These are phyloP conservation scores for Epinephelus moara DNA, from an alignment of 2,113 vertebrate genomes.

Conservation along the genomic window DNA sequence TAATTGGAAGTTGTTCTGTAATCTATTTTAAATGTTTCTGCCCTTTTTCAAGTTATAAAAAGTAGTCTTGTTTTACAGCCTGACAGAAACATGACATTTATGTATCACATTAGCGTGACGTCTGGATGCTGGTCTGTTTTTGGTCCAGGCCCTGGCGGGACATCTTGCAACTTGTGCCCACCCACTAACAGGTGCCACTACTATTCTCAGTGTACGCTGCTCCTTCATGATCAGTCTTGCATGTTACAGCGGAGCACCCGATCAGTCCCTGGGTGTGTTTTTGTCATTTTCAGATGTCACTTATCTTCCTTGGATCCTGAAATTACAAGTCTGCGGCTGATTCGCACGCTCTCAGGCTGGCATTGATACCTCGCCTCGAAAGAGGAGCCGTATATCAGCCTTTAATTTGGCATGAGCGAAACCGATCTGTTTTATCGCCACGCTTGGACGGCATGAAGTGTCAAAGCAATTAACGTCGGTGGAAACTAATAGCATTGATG, in stretches of 20 bases:
- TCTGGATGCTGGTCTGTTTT: slow-evolving; percentile 43
- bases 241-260: slow-evolving; percentile 31
- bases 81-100: slow-evolving; percentile 12
- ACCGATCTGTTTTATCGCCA: slow-evolving; percentile 58
- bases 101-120: slow-evolving; percentile 3
- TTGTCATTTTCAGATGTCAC: slow-evolving; percentile 8
- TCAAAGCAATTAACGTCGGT: slow-evolving; percentile 57
- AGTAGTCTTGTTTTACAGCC: neutral
- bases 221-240: slow-evolving; percentile 28
- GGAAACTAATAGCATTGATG: slow-evolving; percentile 75
- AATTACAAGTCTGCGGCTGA: slow-evolving; percentile 35
- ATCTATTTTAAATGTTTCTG: neutral
- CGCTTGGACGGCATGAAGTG: slow-evolving; percentile 52
- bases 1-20: neutral
- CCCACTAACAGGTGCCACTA: slow-evolving; percentile 60
- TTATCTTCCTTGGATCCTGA: slow-evolving; percentile 35
- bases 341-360: slow-evolving; percentile 50
- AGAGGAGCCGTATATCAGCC: slow-evolving; percentile 64
- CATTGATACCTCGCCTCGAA: slow-evolving; percentile 23
- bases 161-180: neutral
- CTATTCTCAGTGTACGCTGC: slow-evolving; percentile 40
- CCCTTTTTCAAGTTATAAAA: neutral
- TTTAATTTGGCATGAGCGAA: slow-evolving; percentile 68
- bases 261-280: slow-evolving; percentile 26
- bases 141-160: slow-evolving; percentile 12